These are phyloP conservation scores for Valencia hispanica DNA, from an alignment of 2,797 vertebrate species.

Conservation along the genomic window DNA sequence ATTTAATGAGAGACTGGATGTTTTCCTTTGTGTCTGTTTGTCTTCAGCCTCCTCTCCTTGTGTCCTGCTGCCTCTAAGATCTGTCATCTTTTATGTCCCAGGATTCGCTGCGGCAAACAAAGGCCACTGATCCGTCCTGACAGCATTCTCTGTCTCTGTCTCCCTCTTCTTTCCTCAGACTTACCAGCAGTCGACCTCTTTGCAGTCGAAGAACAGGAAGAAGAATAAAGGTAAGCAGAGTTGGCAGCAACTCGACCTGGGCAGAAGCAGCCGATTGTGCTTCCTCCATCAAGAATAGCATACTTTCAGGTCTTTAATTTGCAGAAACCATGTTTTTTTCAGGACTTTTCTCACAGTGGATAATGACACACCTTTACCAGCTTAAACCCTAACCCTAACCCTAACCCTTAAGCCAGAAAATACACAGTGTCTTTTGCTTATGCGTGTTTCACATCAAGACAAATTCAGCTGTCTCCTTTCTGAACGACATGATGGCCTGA, in stretches of 20 bases:
- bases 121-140: conserved; percentile 72
- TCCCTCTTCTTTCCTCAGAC: conserved; percentile 74
- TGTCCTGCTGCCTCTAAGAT: conserved; percentile 44
- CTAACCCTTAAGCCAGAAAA: not conserved
- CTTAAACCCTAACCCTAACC: too few species aligned
- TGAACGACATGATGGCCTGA: too few species aligned
- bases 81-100: conserved; percentile 69
- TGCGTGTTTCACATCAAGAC: not conserved
- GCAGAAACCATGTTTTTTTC: not conserved
- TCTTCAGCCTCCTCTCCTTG: conserved; percentile 26
- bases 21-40: conserved; percentile 29
- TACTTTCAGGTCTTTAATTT: conserved; percentile 13
- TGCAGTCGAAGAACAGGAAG: conserved; percentile 94
- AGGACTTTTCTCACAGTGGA: not conserved
- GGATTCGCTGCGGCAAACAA: conserved; percentile 66
- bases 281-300: not conserved
- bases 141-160: conserved; percentile 42
- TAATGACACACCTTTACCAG: not conserved
- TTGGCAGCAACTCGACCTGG: conserved; percentile 28
- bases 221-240: conserved; percentile 91
- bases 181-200: conserved; percentile 92
- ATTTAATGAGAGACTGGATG: conserved; percentile 48
- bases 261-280: conserved; percentile 14
- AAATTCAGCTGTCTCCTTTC: not conserved
- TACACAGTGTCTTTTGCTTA: not conserved